Base-by-base conservation (phyloP, 2,888 invertebrate species). In the Antheraea yamamai region DNA sequence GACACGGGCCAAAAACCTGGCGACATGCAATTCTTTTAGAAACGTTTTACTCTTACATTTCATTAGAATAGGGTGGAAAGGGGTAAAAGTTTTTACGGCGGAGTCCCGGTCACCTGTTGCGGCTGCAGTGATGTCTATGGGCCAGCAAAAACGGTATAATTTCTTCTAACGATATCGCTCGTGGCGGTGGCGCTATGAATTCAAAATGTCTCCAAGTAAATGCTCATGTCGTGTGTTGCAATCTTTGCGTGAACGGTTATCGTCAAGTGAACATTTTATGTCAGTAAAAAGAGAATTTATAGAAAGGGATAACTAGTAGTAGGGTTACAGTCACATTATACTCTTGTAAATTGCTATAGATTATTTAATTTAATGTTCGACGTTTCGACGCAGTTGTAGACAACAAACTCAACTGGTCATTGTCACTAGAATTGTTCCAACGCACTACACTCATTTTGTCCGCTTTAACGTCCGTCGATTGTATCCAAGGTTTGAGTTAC, bases 131-230 rank as follows among this genome's bases (percentile, higher is more conserved):
- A 35, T n/a, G 20, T 35, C 70, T 39, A 39, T 39, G 35, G 64
- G 39, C 70, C 70, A 70, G 70, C n/a, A 39, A 70, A 70, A 70
- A 70, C 39, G 70, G 76, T n/a, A 39, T 39, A 70, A 39, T 39
- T 70, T 39, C 39, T 39, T 39, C 70, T 70, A 70, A 70, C 70
- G 70, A 70, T 39, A 12, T 70, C 4, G 70, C 39, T 39, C 14
- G 70, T 20, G 39, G 70, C n/a, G n/a, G 70, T 12, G 39, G 70
- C n/a, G 39, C 39, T 39, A 70, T 70, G 70, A 70, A 70, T 70
- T 70, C 70, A 39, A 39, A 70, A 39, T 23, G 20, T 70, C 20
- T n/a, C 39, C n/a, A 39, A 70, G 14, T 39, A 39, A 68, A 70
- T 70, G 64, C n/a, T 23, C 61, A n/a, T 23, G 23, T 23, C 61